Evolutionary conservation across 1,140 invertebrate species (phyloP).

Genomic region (Trialeurodes vaporariorum): DNA sequence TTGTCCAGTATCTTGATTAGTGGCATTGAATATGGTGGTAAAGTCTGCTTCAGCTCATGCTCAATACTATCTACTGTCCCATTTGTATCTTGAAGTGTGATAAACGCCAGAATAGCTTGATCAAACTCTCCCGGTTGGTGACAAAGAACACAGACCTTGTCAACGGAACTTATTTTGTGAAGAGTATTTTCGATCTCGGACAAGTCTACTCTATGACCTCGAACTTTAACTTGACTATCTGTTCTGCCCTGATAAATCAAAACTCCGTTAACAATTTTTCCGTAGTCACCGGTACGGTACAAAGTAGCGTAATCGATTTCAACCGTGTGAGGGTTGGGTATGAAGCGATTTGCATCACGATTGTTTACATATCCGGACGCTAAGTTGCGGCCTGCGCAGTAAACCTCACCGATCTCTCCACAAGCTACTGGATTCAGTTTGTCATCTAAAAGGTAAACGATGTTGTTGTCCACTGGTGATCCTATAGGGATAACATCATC

Average conservation of each 20-base stretch:
- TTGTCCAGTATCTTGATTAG: conserved; percentile 54
- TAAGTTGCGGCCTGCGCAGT: conserved; percentile 62
- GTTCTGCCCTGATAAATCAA: conserved; percentile 64
- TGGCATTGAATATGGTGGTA: conserved; percentile 66
- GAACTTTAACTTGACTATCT: conserved; percentile 69
- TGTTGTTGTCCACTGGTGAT: conserved; percentile 63
- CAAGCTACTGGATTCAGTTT: conserved; percentile 51
- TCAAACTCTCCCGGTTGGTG: conserved; percentile 58
- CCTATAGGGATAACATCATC: conserved; percentile 67
- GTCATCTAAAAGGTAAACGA: conserved; percentile 61
- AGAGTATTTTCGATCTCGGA: conserved; percentile 65
- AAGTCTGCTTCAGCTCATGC: conserved; percentile 42
- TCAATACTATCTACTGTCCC: conserved; percentile 50
- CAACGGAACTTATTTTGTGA: conserved; percentile 39
- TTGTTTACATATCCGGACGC: conserved; percentile 65
- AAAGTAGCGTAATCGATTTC: conserved; percentile 29
- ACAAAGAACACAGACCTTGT: conserved; percentile 59
- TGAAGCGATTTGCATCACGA: conserved; percentile 55
- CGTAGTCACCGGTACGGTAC: conserved; percentile 75
- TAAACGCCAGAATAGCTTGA: conserved; percentile 57
- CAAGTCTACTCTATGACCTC: conserved; percentile 74
- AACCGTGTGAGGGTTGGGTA: conserved; percentile 50
- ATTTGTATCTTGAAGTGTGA: conserved; percentile 43
- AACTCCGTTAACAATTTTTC: conserved; percentile 52
- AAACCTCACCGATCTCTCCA: conserved; percentile 64